These are phyloP conservation scores for Calliphora vicina DNA, from an alignment of 1,140 invertebrate species.

Conservation along the genomic window DNA sequence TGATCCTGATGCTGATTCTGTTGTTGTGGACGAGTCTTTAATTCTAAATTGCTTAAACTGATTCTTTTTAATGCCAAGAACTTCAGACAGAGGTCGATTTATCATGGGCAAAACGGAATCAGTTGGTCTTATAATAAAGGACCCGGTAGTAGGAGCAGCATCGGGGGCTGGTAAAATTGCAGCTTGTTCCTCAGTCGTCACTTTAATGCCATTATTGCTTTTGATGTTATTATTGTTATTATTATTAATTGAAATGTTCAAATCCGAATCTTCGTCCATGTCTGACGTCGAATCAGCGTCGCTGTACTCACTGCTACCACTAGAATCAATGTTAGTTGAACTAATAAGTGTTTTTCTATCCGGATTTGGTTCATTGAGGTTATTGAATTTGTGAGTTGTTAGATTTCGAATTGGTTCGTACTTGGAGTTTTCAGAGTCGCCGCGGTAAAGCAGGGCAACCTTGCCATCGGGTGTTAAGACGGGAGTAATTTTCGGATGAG, in stretches of 20 bases:
- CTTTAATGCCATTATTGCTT: constrained; percentile 36
- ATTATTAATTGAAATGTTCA: constrained; percentile 17
- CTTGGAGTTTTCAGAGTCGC: constrained; percentile 62
- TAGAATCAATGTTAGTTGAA: neutral
- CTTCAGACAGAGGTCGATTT: constrained; percentile 61
- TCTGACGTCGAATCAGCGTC: constrained; percentile 31
- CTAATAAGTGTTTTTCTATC: constrained; percentile 28
- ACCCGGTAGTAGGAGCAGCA: constrained; percentile 41
- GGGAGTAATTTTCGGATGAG: constrained; percentile 63
- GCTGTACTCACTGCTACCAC: constrained; percentile 22
- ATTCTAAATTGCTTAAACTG: constrained; percentile 62
- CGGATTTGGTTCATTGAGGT: constrained; percentile 15
- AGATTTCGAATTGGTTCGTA: constrained; percentile 62
- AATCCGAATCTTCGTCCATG: constrained; percentile 38
- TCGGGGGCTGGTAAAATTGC: constrained; percentile 40
- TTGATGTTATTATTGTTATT: constrained; percentile 36
- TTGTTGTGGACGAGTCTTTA: constrained; percentile 46
- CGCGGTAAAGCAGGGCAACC: constrained; percentile 63
- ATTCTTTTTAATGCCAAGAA: constrained; percentile 62
- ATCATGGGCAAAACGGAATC: constrained; percentile 60
- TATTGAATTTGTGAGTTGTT: constrained; percentile 57
- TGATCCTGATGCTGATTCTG: neutral
- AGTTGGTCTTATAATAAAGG: constrained; percentile 58
- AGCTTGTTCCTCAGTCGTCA: constrained; percentile 49
- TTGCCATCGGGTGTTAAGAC: constrained; percentile 63